phyloP scores from a whole-genome alignment of 2,113 vertebrate species.

The Brachypteracias leptosomus region DNA sequence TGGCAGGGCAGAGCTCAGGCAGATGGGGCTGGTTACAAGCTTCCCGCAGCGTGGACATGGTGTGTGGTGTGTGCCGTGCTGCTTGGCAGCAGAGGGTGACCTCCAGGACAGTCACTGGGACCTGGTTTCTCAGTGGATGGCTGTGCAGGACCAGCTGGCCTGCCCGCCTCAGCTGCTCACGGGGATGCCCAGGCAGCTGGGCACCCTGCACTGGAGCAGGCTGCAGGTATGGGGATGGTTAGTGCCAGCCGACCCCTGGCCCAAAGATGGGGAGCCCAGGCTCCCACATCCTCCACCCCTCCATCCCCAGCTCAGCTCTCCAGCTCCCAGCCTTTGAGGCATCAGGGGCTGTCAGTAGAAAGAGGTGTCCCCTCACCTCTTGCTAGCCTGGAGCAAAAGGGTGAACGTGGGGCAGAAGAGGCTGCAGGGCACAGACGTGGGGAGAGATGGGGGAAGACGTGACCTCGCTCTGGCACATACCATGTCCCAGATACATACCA shows the following conservation, averaged over 20 bases:
- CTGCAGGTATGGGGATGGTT: not conserved
- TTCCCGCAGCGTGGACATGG: not conserved
- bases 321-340: not conserved
- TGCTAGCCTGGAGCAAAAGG: not conserved
- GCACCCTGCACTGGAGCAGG: not conserved
- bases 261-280: not conserved
- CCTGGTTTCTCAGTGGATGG: not conserved
- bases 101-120: not conserved
- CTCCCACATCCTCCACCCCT: not conserved
- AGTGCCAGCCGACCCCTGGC: accelerated
- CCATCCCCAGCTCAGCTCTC: not conserved
- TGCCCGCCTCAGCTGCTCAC: not conserved
- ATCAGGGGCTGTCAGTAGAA: not conserved
- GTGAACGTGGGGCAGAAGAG: not conserved
- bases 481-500: not conserved
- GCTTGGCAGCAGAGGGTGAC: not conserved
- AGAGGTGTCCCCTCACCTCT: not conserved
- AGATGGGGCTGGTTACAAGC: not conserved
- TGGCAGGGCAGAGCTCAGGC: not conserved
- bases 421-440: not conserved
- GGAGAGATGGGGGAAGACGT: not conserved
- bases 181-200: accelerated
- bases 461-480: not conserved
- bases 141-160: not conserved
- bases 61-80: not conserved